A percentile compares a stretch with the other conserved stretches of the same genome.
Conservation (phyloP, 2,888 invertebrate species). For the Andrena trimmerana region DNA sequence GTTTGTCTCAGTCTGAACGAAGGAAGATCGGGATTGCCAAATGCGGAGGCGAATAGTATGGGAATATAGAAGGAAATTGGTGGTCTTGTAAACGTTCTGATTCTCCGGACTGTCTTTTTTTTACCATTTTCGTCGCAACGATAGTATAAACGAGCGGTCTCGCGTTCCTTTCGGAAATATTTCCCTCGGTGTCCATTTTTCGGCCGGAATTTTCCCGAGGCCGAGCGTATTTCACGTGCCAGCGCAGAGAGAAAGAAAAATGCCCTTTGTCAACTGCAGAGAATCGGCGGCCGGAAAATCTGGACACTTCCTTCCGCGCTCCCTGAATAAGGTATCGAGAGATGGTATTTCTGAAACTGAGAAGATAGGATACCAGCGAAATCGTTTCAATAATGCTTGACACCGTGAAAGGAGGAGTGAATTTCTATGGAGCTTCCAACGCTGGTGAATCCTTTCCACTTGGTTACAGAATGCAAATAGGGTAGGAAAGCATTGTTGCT, state of each 20-base stretch:
- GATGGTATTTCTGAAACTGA: conserved; percentile 5
- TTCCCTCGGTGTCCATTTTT: conserved; percentile 15
- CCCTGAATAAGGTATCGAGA: background rate
- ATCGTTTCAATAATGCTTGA: background rate
- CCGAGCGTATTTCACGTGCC: conserved; percentile 37
- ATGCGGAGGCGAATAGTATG: background rate
- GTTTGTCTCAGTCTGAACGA: background rate
- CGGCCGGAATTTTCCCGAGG: conserved; percentile 6
- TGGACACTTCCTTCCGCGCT: background rate
- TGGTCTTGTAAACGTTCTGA: background rate
- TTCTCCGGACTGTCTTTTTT: background rate
- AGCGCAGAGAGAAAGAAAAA: conserved; percentile 33
- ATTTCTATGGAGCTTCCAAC: background rate
- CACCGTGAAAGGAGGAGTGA: background rate
- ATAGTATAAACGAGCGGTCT: background rate
- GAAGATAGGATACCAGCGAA: background rate
- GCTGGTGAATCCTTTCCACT: background rate
- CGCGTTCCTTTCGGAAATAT: background rate
- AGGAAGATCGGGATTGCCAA: background rate
- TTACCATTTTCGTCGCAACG: background rate
- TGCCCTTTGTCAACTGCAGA: conserved; percentile 22
- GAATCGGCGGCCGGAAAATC: conserved; percentile 10
- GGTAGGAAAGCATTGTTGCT: background rate
- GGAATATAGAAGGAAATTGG: background rate
- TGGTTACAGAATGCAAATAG: background rate